phyloP scores from a whole-genome alignment of 2,888 invertebrate species.

The Ypsolopha scabrella region DNA sequence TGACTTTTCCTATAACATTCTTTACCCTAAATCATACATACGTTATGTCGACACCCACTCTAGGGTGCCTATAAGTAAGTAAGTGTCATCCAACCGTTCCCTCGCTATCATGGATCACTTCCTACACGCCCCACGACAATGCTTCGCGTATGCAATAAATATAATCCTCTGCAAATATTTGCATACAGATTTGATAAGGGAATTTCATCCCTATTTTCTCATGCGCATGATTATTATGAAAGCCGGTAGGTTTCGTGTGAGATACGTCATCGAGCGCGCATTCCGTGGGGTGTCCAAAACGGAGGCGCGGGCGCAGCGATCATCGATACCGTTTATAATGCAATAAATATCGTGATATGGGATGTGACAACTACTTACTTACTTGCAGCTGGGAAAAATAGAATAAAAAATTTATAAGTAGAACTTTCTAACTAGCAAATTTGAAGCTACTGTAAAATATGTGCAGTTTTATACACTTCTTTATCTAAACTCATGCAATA shows the following conservation, averaged over 20 bases:
- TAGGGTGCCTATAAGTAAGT: constrained; percentile 22
- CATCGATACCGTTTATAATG: constrained; percentile 41
- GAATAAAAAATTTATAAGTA: too few species aligned
- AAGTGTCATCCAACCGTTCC: constrained; percentile 31
- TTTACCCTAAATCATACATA: neutral
- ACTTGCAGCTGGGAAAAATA: constrained; percentile 12
- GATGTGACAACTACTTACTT: constrained; percentile 48
- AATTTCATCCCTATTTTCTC: neutral
- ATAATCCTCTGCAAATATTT: neutral
- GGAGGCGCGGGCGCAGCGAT: constrained; percentile 13
- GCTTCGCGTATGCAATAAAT: constrained; percentile 5
- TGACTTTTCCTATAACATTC: too few species aligned
- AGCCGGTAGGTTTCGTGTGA: constrained; percentile 9
- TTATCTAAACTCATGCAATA: too few species aligned
- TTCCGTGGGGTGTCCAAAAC: constrained; percentile 13
- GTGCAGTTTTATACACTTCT: too few species aligned
- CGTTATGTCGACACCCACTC: constrained; percentile 23
- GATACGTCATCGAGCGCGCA: constrained; percentile 42
- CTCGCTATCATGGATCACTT: constrained; percentile 41
- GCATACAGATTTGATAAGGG: neutral
- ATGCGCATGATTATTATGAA: too few species aligned
- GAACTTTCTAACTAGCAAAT: too few species aligned
- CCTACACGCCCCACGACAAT: constrained; percentile 25
- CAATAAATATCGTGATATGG: constrained; percentile 49
- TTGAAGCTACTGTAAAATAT: too few species aligned